A percentile compares a stretch with the other conserved stretches of the same genome.
These are phyloP conservation scores for Paracentrotus lividus DNA, from an alignment of 53 echinoderm and acorn worm species.

Conservation along the genomic window DNA sequence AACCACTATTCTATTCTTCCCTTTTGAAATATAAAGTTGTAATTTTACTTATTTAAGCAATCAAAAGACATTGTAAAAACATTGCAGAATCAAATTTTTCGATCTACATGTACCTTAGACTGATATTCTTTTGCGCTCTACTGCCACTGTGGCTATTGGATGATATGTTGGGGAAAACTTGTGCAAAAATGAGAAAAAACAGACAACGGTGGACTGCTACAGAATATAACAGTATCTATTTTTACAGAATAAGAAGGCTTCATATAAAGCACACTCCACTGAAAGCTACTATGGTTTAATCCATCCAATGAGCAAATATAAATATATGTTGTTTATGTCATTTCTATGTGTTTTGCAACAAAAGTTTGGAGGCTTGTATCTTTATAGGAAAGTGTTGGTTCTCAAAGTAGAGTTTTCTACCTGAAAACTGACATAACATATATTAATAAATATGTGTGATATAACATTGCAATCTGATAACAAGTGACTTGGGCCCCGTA, in stretches of 20 bases:
- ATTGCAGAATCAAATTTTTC: no score
- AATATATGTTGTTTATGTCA: neutral
- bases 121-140: no score
- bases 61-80: no score
- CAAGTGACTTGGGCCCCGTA: neutral
- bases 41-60: no score
- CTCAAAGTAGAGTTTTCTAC: neutral
- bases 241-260: neutral
- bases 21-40: no score
- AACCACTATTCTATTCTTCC: no score
- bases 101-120: no score
- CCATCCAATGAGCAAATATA: neutral
- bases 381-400: neutral
- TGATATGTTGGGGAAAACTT: neutral
- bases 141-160: neutral
- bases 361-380: neutral
- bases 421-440: neutral
- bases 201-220: neutral
- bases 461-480: neutral
- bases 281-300: slow-evolving; percentile 3
- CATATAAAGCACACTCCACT: neutral
- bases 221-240: neutral
- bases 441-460: neutral
- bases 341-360: no score
- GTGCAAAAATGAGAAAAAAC: neutral